These are phyloP conservation scores for Cnemophilus loriae DNA, from an alignment of 2,113 vertebrate species.

Conservation along the genomic window DNA sequence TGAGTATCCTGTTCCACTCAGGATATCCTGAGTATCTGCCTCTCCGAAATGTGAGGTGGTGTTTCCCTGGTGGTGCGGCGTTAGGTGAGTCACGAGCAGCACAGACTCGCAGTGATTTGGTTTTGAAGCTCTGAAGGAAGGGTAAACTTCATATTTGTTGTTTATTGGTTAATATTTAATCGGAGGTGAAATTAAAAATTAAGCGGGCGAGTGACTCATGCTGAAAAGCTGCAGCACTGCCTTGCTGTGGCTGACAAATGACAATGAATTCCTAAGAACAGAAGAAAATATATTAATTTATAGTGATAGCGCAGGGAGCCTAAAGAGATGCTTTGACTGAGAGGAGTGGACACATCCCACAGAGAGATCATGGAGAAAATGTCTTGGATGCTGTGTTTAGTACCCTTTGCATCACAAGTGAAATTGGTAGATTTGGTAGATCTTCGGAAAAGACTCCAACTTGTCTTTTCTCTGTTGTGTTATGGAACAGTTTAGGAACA, in stretches of 20 bases:
- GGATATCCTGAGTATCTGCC: no score
- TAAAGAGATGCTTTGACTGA: background rate
- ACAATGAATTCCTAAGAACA: background rate
- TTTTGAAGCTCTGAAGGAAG: background rate
- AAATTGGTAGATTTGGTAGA: background rate
- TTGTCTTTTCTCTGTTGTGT: background rate
- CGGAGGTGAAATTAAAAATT: slow-evolving; percentile 34
- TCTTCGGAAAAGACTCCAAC: background rate
- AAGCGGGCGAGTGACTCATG: slow-evolving; percentile 16
- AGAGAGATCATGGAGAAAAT: background rate
- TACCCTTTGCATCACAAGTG: background rate
- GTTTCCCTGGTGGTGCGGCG: background rate
- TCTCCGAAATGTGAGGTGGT: background rate
- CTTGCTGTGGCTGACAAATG: background rate
- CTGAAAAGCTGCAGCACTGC: background rate
- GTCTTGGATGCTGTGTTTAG: background rate
- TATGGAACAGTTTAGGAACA: background rate
- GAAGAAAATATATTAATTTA: background rate
- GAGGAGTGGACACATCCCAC: background rate
- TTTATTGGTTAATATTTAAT: slow-evolving; percentile 54
- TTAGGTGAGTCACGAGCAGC: background rate
- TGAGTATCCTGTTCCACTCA: background rate
- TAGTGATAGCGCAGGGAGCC: background rate
- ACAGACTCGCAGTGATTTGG: background rate
- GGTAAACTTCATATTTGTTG: background rate